Evolutionary conservation across 92 coral and sea anemone genomes (phyloP).

Genomic region (Epizoanthus stellaris): DNA sequence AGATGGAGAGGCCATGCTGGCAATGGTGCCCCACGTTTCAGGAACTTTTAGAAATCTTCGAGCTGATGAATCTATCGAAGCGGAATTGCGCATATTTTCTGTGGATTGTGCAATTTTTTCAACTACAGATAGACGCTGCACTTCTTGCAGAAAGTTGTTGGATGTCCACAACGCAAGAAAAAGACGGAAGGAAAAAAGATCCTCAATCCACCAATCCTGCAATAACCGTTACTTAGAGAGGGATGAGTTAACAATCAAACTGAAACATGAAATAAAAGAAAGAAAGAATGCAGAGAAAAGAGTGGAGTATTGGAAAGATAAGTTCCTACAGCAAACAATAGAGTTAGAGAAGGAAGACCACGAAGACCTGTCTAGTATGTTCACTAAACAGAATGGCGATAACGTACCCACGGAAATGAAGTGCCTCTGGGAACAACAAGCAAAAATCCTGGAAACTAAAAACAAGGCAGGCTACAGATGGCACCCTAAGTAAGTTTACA

Average conservation of each 20-base stretch:
- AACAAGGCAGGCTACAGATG: not conserved
- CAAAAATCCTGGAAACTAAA: not conserved
- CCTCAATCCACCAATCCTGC: not conserved
- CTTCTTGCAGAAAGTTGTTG: not conserved
- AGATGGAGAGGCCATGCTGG: not conserved
- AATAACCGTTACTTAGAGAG: conserved; percentile 26
- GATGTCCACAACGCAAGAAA: not conserved
- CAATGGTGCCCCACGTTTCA: conserved; percentile 8
- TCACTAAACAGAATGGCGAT: not conserved
- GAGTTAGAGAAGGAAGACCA: conserved; percentile 3
- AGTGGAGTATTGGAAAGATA: conserved; percentile 35
- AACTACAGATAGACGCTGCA: not conserved
- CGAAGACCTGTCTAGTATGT: not conserved
- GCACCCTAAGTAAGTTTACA: conserved; percentile 38
- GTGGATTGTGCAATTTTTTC: not conserved
- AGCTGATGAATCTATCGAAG: not conserved
- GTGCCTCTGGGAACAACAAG: conserved; percentile 42
- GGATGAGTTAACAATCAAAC: not conserved
- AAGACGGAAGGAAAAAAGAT: not conserved
- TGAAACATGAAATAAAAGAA: not conserved
- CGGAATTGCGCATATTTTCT: not conserved
- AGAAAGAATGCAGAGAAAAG: conserved; percentile 33
- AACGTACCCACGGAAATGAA: conserved; percentile 44
- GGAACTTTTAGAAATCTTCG: not conserved
- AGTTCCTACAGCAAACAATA: conserved; percentile 16